phyloP scores from a whole-genome alignment of 2,797 vertebrate genomes.

The Lagodon rhomboides region DNA sequence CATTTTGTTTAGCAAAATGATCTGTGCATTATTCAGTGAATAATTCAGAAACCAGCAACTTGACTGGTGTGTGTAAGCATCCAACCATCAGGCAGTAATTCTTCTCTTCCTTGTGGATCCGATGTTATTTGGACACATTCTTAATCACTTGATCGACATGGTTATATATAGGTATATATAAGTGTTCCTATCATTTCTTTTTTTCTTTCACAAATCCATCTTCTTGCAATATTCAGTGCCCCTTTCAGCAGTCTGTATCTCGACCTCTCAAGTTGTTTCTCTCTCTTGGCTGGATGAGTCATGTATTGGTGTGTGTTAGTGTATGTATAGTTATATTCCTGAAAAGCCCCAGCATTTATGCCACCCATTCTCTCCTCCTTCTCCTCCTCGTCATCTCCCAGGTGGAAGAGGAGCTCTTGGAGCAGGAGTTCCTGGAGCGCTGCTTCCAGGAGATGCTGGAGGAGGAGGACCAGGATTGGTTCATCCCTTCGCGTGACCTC shows the following conservation, averaged over 20 bases:
- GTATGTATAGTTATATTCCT: too few relatives aligned
- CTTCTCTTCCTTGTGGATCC: background rate
- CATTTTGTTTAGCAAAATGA: too few relatives aligned
- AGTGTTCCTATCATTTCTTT: too few relatives aligned
- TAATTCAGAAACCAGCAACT: too few relatives aligned
- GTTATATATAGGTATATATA: background rate
- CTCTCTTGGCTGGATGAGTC: slow-evolving; percentile 13
- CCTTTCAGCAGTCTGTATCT: background rate
- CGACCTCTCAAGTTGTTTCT: background rate
- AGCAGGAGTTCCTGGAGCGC: slow-evolving; percentile 97
- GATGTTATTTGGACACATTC: background rate
- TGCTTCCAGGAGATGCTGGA: slow-evolving; percentile 99
- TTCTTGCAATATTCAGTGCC: background rate
- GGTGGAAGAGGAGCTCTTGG: slow-evolving; percentile 97
- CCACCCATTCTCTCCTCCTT: background rate
- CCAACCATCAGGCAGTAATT: too few relatives aligned
- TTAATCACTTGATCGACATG: background rate
- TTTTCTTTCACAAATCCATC: background rate
- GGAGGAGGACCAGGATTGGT: slow-evolving; percentile 98
- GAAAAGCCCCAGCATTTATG: background rate
- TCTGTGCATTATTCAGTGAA: too few relatives aligned
- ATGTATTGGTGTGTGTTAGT: background rate
- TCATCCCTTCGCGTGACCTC: slow-evolving; percentile 95
- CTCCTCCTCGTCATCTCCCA: slow-evolving; percentile 54
- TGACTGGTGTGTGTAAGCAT: too few relatives aligned